These are phyloP conservation scores for Phasia obesa DNA, from an alignment of 2,888 invertebrate genomes.

Conservation along the genomic window DNA sequence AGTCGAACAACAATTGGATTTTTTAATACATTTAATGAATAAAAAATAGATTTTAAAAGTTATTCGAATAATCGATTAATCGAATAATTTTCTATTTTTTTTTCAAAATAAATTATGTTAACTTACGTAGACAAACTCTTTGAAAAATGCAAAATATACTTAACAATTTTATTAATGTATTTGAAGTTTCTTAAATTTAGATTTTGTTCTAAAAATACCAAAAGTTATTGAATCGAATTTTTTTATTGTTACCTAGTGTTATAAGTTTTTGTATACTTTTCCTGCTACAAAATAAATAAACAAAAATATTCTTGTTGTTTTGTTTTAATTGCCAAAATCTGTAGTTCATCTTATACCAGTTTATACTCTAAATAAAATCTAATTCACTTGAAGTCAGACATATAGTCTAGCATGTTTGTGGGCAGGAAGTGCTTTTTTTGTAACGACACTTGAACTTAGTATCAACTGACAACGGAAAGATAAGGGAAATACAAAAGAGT, in stretches of 20 bases:
- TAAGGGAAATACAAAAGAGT: neutral
- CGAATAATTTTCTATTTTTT: too few species aligned
- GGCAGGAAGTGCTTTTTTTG: neutral
- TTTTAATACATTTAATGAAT: too few species aligned
- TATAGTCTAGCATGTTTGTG: conserved; percentile 3
- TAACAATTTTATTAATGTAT: too few species aligned
- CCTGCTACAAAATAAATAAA: neutral
- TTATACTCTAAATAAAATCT: neutral
- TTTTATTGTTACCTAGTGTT: neutral
- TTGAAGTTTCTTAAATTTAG: too few species aligned
- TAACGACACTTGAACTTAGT: neutral
- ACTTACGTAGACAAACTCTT: too few species aligned
- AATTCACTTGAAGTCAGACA: conserved; percentile 18
- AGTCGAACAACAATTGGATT: too few species aligned
- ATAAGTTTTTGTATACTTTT: neutral
- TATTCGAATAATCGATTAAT: too few species aligned
- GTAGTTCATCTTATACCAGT: conserved; percentile 22
- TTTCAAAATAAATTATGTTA: too few species aligned
- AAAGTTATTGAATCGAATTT: too few species aligned
- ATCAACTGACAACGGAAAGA: conserved; percentile 1
- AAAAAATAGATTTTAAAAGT: too few species aligned
- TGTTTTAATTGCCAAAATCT: conserved; percentile 38
- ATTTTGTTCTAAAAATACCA: too few species aligned
- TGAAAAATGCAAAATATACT: too few species aligned
- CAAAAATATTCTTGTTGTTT: neutral